Conservation (phyloP, 2,797 vertebrate species). For the Poecilia picta region DNA sequence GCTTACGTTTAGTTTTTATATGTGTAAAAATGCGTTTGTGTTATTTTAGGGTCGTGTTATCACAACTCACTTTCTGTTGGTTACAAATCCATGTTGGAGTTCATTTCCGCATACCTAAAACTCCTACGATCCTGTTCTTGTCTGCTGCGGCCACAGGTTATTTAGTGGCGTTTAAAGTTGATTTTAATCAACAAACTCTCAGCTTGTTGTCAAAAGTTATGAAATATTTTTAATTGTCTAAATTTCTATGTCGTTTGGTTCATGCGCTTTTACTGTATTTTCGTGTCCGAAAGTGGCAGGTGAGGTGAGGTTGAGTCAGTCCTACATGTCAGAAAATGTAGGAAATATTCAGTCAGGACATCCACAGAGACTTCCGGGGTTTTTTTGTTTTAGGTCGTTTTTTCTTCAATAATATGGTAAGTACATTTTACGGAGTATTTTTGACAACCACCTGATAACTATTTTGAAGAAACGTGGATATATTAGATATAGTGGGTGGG, state of each 20-base stretch:
- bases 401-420: neutral
- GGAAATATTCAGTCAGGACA: neutral
- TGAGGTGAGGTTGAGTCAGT: slow-evolving; percentile 12
- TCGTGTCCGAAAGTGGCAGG: slow-evolving; percentile 38
- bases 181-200: neutral
- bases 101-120: slow-evolving; percentile 73
- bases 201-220: neutral
- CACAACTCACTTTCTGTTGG: neutral
- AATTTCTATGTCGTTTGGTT: neutral
- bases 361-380: no score
- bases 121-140: slow-evolving; percentile 4
- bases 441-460: neutral
- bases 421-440: neutral
- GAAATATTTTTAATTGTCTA: neutral
- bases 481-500: neutral
- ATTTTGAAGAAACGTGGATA: neutral
- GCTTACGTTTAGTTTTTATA: neutral
- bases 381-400: neutral
- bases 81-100: slow-evolving; percentile 12
- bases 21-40: neutral
- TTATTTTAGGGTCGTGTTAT: neutral
- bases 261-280: neutral
- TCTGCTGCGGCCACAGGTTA: slow-evolving; percentile 34
- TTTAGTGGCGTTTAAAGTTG: neutral
- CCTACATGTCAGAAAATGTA: neutral